Evolutionary conservation across 2,888 invertebrate species (phyloP).

Genomic region (Campoplex nolae): DNA sequence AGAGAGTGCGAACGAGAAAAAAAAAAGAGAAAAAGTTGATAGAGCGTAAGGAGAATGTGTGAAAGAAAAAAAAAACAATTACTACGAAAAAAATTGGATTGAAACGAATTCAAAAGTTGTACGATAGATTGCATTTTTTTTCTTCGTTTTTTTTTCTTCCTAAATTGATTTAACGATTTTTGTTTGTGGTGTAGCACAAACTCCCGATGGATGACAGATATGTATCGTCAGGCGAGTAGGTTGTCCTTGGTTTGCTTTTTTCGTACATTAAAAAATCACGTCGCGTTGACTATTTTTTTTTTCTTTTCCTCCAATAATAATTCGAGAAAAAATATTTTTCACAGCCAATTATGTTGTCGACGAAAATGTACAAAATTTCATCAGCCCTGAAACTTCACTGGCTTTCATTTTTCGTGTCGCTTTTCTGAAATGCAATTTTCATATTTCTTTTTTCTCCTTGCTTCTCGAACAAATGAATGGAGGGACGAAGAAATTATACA

Average conservation of each 20-base stretch:
- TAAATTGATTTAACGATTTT: conserved; percentile 27
- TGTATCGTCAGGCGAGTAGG: conserved; percentile 1
- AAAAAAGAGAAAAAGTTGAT: conserved; percentile 16
- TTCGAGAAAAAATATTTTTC: background rate
- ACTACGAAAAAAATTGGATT: conserved; percentile 61
- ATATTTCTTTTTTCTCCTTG: too few species aligned
- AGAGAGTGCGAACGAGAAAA: conserved; percentile 30
- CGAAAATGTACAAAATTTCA: background rate
- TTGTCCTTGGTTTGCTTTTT: background rate
- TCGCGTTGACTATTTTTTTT: background rate
- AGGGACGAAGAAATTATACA: too few species aligned
- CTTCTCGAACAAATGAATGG: too few species aligned
- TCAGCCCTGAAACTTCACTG: background rate
- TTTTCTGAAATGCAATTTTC: background rate
- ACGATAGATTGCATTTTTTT: conserved; percentile 77
- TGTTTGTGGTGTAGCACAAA: conserved; percentile 53
- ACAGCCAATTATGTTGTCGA: background rate
- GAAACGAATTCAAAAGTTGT: conserved; percentile 65
- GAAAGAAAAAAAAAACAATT: conserved; percentile 57
- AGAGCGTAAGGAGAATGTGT: conserved; percentile 13
- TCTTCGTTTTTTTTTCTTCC: conserved; percentile 37
- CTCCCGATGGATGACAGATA: conserved; percentile 38
- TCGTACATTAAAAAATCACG: background rate
- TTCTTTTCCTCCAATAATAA: background rate
- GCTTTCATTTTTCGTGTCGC: background rate